Conservation (phyloP, 2,888 invertebrate species). For the Megaustenia siamemsis region DNA sequence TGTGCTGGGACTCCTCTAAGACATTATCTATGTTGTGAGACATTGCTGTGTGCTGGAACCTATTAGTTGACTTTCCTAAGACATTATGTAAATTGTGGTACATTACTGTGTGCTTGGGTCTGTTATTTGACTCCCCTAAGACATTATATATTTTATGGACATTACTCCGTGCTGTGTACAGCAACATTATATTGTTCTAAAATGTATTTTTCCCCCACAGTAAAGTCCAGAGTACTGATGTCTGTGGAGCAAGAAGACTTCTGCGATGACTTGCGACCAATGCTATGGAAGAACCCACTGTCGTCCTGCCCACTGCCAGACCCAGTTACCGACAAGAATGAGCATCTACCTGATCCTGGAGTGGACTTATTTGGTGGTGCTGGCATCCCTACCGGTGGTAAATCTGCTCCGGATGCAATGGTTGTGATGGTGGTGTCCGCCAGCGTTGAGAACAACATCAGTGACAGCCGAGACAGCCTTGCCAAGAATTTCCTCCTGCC, state of each 20-base stretch:
- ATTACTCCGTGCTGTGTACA: no score
- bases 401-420: conserved; percentile 43
- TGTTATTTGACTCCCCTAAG: no score
- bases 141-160: no score
- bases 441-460: conserved; percentile 35
- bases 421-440: conserved; percentile 54
- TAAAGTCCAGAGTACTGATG: conserved; percentile 75
- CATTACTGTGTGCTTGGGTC: no score
- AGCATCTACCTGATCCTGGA: conserved; percentile 24
- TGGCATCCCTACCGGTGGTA: conserved; percentile 23
- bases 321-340: neutral
- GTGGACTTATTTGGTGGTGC: conserved; percentile 45
- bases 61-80: no score
- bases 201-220: conserved; percentile 55
- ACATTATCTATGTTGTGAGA: no score
- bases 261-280: conserved; percentile 56
- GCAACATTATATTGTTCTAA: neutral
- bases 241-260: conserved; percentile 68
- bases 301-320: conserved; percentile 54
- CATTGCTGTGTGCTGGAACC: no score
- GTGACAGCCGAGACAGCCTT: conserved; percentile 23
- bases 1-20: no score
- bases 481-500: conserved; percentile 15
- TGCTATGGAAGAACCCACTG: conserved; percentile 56
- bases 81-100: no score